phyloP scores from a whole-genome alignment of 1,140 invertebrate species.

The Drosophila kikkawai region DNA sequence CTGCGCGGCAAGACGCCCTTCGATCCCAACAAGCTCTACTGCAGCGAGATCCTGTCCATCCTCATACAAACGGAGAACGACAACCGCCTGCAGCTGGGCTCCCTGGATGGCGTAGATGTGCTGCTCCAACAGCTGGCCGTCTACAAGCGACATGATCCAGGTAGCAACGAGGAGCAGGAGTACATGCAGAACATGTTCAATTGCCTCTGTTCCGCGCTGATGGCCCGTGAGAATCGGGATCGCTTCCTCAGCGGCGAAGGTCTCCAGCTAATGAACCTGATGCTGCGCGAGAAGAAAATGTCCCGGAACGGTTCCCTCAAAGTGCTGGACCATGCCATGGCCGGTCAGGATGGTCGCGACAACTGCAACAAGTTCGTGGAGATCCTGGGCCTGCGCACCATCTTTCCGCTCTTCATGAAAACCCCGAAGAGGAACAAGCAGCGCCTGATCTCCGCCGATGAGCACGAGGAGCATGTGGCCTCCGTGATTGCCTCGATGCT shows the following conservation, averaged over 20 bases:
- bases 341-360: conserved; percentile 95
- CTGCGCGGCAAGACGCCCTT: conserved; percentile 94
- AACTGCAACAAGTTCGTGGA: conserved; percentile 99
- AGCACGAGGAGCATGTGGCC: conserved; percentile 98
- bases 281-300: conserved; percentile 98
- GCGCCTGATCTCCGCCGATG: conserved; percentile 93
- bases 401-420: conserved; percentile 99
- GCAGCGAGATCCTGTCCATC: conserved; percentile 98
- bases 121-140: conserved; percentile 97
- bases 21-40: conserved; percentile 98
- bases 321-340: conserved; percentile 98
- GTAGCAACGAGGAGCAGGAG: conserved; percentile 96
- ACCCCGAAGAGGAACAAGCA: conserved; percentile 95
- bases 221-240: conserved; percentile 94
- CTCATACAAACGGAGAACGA: conserved; percentile 95
- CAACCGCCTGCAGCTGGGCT: conserved; percentile 93
- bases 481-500: conserved; percentile 98
- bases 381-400: conserved; percentile 97
- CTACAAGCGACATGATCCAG: conserved; percentile 98
- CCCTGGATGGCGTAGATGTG: conserved; percentile 98
- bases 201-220: conserved; percentile 96
- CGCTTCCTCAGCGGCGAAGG: conserved; percentile 97
- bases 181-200: conserved; percentile 99
- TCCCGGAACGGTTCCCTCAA: conserved; percentile 98
- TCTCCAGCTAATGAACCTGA: conserved; percentile 96